Evolutionary conservation across 2,888 invertebrate genomes (phyloP), one percentile per base, ranked within the genome.

Genomic region (Stenoptilia bipunctidactyla): DNA sequence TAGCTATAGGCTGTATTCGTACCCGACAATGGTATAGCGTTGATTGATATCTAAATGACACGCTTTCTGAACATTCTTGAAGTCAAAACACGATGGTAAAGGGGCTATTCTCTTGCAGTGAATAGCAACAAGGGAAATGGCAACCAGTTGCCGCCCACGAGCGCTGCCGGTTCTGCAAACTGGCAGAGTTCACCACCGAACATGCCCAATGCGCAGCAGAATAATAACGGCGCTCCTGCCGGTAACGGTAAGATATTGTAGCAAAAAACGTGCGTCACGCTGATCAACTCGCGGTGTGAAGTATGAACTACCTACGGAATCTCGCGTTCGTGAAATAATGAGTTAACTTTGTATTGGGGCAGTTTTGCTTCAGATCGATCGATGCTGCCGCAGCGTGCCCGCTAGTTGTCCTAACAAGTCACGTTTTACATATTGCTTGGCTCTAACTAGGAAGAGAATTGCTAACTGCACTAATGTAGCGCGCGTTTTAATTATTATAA

Each of bases 41-140:
- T 8, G 20, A 20, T 20, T 8, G 3, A 8, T 20, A 20, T 20
- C 20, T 20, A 20, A 20, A 36, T 40, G 34, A 36, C 33, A 30
- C 36, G 37, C 40, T 13, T 15, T 34, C 14, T 13, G 34, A 37
- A 37, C 27, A 34, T 37, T 41, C 37, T 40, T 41, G 27, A 27
- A 27, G n/a, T 34, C 25, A 34, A 36, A 41, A 36, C 30, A 36
- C 41, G 15, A 37, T 36, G 20, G 9, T 37, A 38, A 33, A 43
- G 61, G 47, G 61, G 20, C 20, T 20, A 20, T 20, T 20, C 20
- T 20, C 20, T 20, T 20, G 47, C 69, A 84, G 84, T 80, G 70
- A 85, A 84, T 61, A 80, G 82, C 66, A 85, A 85, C 58, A 84
- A 84, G 57, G 72, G 74, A 39, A 73, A 62, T 58, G 70, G 70